phyloP scores from a whole-genome alignment of 64 coral and sea anemone genomes.

The Stichodactyla helianthus region DNA sequence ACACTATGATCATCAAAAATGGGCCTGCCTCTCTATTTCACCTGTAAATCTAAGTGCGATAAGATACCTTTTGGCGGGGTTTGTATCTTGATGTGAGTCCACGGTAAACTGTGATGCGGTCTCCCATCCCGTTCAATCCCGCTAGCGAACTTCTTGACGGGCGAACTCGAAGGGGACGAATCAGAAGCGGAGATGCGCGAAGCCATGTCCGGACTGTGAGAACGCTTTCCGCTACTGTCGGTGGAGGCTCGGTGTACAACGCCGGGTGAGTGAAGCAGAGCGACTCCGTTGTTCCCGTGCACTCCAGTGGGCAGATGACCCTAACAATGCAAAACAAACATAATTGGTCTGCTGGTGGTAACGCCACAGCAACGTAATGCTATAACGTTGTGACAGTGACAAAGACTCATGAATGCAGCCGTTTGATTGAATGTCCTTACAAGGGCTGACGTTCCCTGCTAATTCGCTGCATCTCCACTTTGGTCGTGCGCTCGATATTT shows the following conservation, averaged over 20 bases:
- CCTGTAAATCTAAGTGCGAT: neutral
- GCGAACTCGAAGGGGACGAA: slow-evolving; percentile 56
- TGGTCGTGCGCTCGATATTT: no score
- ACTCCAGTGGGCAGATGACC: slow-evolving; percentile 66
- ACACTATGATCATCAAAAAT: no score
- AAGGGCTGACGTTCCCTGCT: no score
- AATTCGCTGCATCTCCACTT: no score
- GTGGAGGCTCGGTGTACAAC: slow-evolving; percentile 56
- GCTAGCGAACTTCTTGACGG: slow-evolving; percentile 78
- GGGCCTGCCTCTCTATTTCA: no score
- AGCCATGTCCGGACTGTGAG: slow-evolving; percentile 51
- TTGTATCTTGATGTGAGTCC: slow-evolving; percentile 95
- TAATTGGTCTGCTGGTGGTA: neutral
- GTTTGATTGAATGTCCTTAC: no score
- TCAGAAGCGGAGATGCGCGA: slow-evolving; percentile 43
- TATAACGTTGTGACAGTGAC: no score
- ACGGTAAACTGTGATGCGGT: slow-evolving; percentile 56
- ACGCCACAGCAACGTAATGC: neutral
- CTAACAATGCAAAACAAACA: slow-evolving; percentile 21
- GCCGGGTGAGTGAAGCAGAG: slow-evolving; percentile 78
- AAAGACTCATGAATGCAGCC: no score
- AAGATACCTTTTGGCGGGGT: slow-evolving; percentile 79
- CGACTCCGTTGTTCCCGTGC: slow-evolving; percentile 87
- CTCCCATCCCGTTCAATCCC: slow-evolving; percentile 48
- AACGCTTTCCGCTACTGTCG: slow-evolving; percentile 52